A percentile compares a stretch with the other conserved stretches of the same genome.
Conservation (phyloP, 2,888 invertebrate species). For the Neoascia interrupta region DNA sequence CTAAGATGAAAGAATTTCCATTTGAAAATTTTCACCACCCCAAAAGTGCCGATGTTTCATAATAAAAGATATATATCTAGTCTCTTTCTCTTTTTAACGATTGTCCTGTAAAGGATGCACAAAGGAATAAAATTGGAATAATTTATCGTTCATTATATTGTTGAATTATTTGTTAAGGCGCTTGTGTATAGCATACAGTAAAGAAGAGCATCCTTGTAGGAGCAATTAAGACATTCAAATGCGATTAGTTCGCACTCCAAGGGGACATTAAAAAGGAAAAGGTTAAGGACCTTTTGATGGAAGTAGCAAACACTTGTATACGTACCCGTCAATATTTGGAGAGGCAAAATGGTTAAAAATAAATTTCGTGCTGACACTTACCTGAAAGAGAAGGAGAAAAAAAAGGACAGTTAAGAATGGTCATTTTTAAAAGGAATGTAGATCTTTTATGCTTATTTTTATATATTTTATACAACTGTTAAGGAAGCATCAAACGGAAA, state of each 20-base stretch:
- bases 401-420: too few species aligned
- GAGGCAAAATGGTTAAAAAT: too few species aligned
- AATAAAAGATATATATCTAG: background rate
- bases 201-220: conserved; percentile 6
- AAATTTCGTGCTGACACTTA: conserved; percentile 31
- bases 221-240: conserved; percentile 60
- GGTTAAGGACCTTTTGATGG: background rate
- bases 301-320: background rate
- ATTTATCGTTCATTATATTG: conserved; percentile 61
- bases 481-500: too few species aligned
- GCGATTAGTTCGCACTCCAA: conserved; percentile 37
- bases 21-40: conserved; percentile 36
- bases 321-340: conserved; percentile 10
- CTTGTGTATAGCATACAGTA: background rate
- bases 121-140: conserved; percentile 64
- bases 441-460: too few species aligned
- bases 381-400: conserved; percentile 22
- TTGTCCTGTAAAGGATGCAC: conserved; percentile 50
- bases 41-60: conserved; percentile 7
- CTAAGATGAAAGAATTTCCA: conserved; percentile 48
- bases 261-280: background rate
- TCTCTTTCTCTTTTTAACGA: background rate
- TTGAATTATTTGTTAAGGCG: conserved; percentile 32
- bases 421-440: too few species aligned
- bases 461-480: too few species aligned